Percentiles rank a stretch among this genome's conserved stretches.
Conservation (phyloP, 2,888 invertebrate species). For the Phalera bucephala region DNA sequence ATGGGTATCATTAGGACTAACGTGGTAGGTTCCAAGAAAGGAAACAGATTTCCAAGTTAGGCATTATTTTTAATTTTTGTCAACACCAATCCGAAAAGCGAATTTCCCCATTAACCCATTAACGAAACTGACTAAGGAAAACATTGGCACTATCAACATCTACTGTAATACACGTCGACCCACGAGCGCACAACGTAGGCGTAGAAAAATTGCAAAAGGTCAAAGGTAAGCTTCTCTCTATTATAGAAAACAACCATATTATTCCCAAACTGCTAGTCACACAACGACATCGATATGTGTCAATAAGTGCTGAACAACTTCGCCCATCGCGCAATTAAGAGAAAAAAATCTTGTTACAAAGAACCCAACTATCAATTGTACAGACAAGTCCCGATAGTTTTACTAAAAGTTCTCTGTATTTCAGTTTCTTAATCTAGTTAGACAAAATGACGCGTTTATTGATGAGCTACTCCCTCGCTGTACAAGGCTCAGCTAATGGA, state of each 20-base stretch:
- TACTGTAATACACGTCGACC: too few relatives aligned
- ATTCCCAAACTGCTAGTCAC: background rate
- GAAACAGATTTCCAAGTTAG: too few relatives aligned
- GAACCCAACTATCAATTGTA: slow-evolving; percentile 12
- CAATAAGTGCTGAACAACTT: background rate
- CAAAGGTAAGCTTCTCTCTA: background rate
- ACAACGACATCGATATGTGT: too few relatives aligned
- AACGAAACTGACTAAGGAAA: too few relatives aligned
- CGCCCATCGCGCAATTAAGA: slow-evolving; percentile 4
- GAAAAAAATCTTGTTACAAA: slow-evolving; percentile 11
- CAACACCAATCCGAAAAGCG: too few relatives aligned
- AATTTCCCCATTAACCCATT: too few relatives aligned
- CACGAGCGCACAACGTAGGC: too few relatives aligned
- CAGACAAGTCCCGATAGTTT: slow-evolving; percentile 20
- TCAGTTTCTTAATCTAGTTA: slow-evolving; percentile 21
- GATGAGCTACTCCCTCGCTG: slow-evolving; percentile 16
- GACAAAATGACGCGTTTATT: slow-evolving; percentile 24
- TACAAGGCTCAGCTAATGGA: slow-evolving; percentile 2
- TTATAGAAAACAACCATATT: background rate
- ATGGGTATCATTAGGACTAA: too few relatives aligned
- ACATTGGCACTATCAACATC: too few relatives aligned
- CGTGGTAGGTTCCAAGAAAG: too few relatives aligned
- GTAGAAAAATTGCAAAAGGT: background rate
- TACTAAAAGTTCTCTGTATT: slow-evolving; percentile 19
- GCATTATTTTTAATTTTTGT: too few relatives aligned